Base-by-base conservation (phyloP, 2,797 vertebrate species). In the Pangasius djambal region DNA sequence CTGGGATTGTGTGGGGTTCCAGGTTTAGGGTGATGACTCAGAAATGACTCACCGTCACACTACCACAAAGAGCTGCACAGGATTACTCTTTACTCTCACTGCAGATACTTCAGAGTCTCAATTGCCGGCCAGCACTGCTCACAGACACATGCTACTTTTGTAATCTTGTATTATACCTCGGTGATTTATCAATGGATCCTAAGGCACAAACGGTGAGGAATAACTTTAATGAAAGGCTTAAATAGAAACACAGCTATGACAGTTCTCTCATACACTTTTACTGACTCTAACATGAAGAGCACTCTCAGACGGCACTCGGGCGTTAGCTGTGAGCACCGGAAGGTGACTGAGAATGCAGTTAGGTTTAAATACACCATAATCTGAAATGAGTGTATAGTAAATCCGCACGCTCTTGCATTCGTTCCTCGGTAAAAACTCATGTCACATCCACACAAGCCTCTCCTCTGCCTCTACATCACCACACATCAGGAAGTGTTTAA, bases 11-110 rank as follows among this genome's bases (percentile, higher is more conserved):
- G 75, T 67, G 75, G 81, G 63, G 50, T 82, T 89, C 87, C 91
- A 82, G 83, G 83, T 90, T 92, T 91, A 90, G 90, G 52, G 85
- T 81, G 69, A 70, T 93, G 91, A 92, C 89, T 92, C 91, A 86
- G 89, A 85, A 67, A 57, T 91, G 90, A 92, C 90, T 89, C 90
- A 89, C 63, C 31, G 89, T 89, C 88, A 91, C 86, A 85, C 57
- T n/a, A 63, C 77, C 86, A 82, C 86, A 88, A 86, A 87, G 55
- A 82, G 83, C 83, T 63, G 75, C 78, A 89, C 59, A 75, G 59
- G 74, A 88, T 87, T 89, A 87, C 91, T 69, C 44, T 85, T 70
- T 48, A 31, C 89, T 44, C 84, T 59, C 69, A 74, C 59, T 69
- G 55, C 81, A 89, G 37, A 85, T 59, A 75, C 57, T 74, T 10